A percentile compares a stretch with the other conserved stretches of the same genome.
These are phyloP conservation scores for Pandemis cinnamomeana DNA, from an alignment of 2,888 invertebrate species.

Conservation along the genomic window DNA sequence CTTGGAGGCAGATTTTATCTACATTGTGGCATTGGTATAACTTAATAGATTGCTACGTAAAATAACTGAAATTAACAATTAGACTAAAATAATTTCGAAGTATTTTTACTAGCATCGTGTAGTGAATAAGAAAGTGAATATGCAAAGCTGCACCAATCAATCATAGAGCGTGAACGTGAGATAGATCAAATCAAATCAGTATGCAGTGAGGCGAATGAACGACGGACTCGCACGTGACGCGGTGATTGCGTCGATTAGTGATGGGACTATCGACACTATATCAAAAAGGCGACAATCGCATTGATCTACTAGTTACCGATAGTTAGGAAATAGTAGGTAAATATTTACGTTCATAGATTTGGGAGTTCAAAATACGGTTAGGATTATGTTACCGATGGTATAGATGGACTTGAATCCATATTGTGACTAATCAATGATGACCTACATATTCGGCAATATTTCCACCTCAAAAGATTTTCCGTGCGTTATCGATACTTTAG, in stretches of 20 bases:
- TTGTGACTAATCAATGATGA: too few relatives aligned
- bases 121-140: slow-evolving; percentile 22
- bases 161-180: slow-evolving; percentile 24
- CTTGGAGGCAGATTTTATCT: too few relatives aligned
- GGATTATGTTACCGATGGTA: too few relatives aligned
- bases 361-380: not conserved
- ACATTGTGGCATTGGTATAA: too few relatives aligned
- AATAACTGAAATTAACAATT: too few relatives aligned
- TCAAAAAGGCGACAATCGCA: not conserved
- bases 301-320: not conserved
- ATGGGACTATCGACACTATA: not conserved
- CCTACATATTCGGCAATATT: too few relatives aligned
- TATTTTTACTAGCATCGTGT: not conserved
- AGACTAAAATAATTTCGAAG: not conserved
- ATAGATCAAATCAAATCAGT: slow-evolving; percentile 42
- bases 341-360: not conserved
- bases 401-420: too few relatives aligned
- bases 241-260: slow-evolving; percentile 9
- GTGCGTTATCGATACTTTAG: too few relatives aligned
- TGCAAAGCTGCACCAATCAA: slow-evolving; percentile 21
- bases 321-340: not conserved
- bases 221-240: not conserved
- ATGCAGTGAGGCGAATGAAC: slow-evolving; percentile 24
- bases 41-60: too few relatives aligned
- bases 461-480: not conserved